These are phyloP conservation scores for Montipora foliosa DNA, from an alignment of 64 coral and sea anemone species.

Conservation along the genomic window DNA sequence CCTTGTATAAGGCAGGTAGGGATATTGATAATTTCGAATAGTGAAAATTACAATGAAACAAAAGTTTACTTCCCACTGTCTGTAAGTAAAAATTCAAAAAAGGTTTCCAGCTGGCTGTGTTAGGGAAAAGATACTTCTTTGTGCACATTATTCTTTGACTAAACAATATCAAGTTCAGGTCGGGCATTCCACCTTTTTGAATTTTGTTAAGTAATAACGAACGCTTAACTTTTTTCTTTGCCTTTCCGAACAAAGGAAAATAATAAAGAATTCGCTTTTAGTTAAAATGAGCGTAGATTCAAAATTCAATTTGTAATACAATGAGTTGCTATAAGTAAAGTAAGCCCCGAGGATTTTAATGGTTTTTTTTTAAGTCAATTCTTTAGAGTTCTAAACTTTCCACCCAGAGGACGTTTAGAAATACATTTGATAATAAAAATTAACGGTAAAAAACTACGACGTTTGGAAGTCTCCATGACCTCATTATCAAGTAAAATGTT, in stretches of 20 bases:
- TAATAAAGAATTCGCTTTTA: neutral
- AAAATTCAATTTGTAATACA: neutral
- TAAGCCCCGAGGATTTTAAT: neutral
- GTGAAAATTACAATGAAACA: too few relatives aligned
- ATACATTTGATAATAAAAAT: too few relatives aligned
- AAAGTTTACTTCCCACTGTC: too few relatives aligned
- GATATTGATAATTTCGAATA: too few relatives aligned
- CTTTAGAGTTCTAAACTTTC: neutral
- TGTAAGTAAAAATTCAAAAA: too few relatives aligned
- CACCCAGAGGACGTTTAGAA: too few relatives aligned
- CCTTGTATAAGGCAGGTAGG: too few relatives aligned
- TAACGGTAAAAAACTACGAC: too few relatives aligned
- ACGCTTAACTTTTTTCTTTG: neutral
- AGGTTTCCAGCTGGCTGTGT: neutral
- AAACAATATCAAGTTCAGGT: neutral
- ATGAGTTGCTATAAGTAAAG: neutral
- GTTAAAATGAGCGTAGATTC: neutral
- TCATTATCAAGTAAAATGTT: too few relatives aligned
- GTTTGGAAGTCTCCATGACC: too few relatives aligned
- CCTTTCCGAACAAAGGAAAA: neutral
- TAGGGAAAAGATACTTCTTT: neutral
- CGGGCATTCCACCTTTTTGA: neutral
- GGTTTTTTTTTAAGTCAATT: neutral
- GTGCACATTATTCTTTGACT: neutral
- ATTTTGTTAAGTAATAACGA: neutral